Evolutionary conservation across 2,113 vertebrate species (phyloP).

Genomic region (Alethe castanea): DNA sequence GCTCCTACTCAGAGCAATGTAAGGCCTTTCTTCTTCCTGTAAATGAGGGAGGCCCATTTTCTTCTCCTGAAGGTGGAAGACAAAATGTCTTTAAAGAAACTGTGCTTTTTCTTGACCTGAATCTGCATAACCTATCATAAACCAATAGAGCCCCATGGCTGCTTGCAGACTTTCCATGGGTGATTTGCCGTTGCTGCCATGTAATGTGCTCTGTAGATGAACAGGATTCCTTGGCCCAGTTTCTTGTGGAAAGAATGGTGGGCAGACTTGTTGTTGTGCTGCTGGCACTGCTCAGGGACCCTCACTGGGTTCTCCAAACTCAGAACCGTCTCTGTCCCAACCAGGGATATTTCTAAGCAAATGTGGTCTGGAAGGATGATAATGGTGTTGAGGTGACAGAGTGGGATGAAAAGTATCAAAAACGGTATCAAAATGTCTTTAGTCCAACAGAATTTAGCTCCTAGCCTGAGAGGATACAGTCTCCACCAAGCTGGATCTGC

Average conservation of each 20-base stretch:
- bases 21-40: background rate
- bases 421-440: background rate
- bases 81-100: background rate
- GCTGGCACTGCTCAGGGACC: background rate
- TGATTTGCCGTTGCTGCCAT: fast-evolving
- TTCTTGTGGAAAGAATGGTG: background rate
- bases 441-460: background rate
- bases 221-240: background rate
- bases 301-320: fast-evolving
- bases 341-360: background rate
- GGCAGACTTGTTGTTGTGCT: fast-evolving
- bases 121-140: background rate
- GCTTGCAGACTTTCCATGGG: background rate
- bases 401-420: background rate
- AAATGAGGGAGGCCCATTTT: background rate
- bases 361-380: background rate
- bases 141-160: background rate
- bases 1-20: background rate
- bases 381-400: background rate
- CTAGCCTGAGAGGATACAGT: background rate
- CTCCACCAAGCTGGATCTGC: background rate
- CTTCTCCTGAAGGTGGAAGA: background rate
- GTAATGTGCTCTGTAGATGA: background rate
- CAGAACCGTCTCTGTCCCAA: background rate
- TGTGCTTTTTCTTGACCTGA: background rate